Conservation (phyloP, 1,140 invertebrate genomes). For the Drosophila kanapiae region DNA sequence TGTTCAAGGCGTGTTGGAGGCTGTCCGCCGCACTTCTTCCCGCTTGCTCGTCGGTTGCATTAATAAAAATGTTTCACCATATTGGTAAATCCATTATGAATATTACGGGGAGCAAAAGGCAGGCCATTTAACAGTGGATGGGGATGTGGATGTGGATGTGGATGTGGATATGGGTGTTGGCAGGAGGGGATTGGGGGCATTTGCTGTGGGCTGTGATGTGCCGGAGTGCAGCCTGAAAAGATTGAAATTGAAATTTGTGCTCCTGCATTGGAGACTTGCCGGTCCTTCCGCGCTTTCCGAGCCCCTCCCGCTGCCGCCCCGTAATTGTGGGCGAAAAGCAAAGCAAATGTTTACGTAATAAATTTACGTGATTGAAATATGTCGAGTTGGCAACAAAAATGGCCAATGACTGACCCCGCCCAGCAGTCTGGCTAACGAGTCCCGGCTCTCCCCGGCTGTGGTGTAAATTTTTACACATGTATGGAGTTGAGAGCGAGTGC, state of each 20-base stretch:
- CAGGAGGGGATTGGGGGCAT: not conserved
- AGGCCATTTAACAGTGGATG: conserved; percentile 20
- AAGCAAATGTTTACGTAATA: conserved; percentile 85
- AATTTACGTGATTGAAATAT: conserved; percentile 85
- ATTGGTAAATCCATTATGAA: conserved; percentile 85
- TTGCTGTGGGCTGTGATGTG: conserved; percentile 13
- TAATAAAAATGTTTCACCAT: conserved; percentile 83
- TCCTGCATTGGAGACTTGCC: conserved; percentile 37
- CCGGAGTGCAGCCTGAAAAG: conserved; percentile 51
- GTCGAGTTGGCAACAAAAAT: conserved; percentile 83
- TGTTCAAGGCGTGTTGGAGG: conserved; percentile 26
- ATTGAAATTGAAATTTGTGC: conserved; percentile 82
- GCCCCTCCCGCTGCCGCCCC: conserved; percentile 17
- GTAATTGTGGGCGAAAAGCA: conserved; percentile 83
- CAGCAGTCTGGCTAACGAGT: conserved; percentile 70
- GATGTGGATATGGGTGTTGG: not conserved
- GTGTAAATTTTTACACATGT: conserved; percentile 82
- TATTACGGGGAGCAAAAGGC: conserved; percentile 78
- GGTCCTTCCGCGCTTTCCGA: conserved; percentile 7
- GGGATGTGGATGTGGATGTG: not conserved
- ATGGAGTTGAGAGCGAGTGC: conserved; percentile 40
- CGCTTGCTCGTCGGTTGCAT: conserved; percentile 54
- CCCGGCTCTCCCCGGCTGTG: conserved; percentile 32
- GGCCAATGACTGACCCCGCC: conserved; percentile 47
- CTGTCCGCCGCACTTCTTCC: conserved; percentile 38